Evolutionary conservation across 37 sponge, comb jelly and placozoan species (phyloP), one percentile per base, ranked within the genome.

Genomic region (Mnemiopsis leidyi): DNA sequence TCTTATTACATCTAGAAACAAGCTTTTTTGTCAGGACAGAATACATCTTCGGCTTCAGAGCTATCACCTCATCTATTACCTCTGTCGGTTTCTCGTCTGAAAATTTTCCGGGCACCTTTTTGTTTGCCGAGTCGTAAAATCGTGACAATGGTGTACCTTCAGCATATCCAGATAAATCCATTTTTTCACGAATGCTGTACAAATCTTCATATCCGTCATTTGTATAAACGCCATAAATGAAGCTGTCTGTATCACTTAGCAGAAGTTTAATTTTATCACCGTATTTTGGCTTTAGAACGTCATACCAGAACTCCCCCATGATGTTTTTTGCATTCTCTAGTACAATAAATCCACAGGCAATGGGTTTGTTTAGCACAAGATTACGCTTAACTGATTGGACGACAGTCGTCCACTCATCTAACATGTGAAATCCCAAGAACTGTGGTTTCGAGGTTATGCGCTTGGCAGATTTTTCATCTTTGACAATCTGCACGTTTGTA

Each of bases 31-130:
- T 79, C 7, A 26, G 18, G 28, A 79, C 1, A 7, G 82, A 79
- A 34, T 79, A 79, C 82, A 79, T 79, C 37, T 79, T 79, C 18
- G 82, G 82, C 82, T 79, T 79, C 82, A 79, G 82, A 34, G 38
- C 82, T 21, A 79, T 26, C 34, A 79, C 82, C 38, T 79, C 82
- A 36, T 34, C 35, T 5, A 79, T 79, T 7, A 79, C 35, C 7
- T 79, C 82, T n/a, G n/a, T n/a, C n/a, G n/a, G n/a, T n/a, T n/a
- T n/a, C n/a, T n/a, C n/a, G n/a, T n/a, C n/a, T n/a, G n/a, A n/a
- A n/a, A 79, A 79, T 38, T 79, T 79, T 31, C 82, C 82, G 21
- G 82, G 82, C 2, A 79, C 82, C 26, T 79, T 79, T 26, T 79
- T 79, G 37, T 79, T 28, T 2, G 3, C 37, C 18, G 38, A 21